phyloP scores from a whole-genome alignment of 2,113 vertebrate genomes.

The Lates calcarifer region DNA sequence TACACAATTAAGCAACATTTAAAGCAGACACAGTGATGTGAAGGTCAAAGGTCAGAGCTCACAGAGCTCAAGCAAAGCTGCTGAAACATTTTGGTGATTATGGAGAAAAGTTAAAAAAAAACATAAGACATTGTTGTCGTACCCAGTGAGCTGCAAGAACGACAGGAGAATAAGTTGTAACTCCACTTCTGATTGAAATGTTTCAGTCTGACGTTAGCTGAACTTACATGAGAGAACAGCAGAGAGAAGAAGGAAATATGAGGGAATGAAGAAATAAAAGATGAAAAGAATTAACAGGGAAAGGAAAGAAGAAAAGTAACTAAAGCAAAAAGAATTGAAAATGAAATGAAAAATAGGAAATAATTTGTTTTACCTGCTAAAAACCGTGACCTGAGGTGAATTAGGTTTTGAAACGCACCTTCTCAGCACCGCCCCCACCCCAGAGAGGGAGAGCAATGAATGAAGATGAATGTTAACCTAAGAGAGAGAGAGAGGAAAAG shows the following conservation, averaged over 20 bases:
- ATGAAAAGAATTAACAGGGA: background rate
- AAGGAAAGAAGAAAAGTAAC: background rate
- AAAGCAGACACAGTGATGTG: background rate
- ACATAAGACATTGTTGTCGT: background rate
- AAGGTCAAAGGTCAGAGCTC: background rate
- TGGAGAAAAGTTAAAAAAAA: no score
- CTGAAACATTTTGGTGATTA: background rate
- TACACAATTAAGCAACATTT: no score
- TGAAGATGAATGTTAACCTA: constrained; percentile 40
- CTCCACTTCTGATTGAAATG: background rate
- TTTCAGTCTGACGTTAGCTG: background rate
- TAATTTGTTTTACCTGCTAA: constrained; percentile 28
- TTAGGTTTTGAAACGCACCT: constrained; percentile 20
- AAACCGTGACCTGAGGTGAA: constrained; percentile 34
- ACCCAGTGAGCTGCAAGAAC: no score
- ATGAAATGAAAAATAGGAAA: constrained; percentile 16
- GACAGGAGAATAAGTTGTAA: no score
- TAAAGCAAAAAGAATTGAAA: background rate
- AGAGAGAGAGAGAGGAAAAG: constrained; percentile 7
- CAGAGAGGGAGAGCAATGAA: constrained; percentile 33
- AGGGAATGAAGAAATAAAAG: background rate
- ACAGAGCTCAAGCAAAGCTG: background rate
- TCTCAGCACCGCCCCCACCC: background rate
- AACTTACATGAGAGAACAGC: no score
- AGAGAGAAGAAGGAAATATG: no score